A percentile compares a stretch with the other conserved stretches of the same genome.
Conservation (phyloP, 2,888 invertebrate genomes). For the Perizoma affinitatum region DNA sequence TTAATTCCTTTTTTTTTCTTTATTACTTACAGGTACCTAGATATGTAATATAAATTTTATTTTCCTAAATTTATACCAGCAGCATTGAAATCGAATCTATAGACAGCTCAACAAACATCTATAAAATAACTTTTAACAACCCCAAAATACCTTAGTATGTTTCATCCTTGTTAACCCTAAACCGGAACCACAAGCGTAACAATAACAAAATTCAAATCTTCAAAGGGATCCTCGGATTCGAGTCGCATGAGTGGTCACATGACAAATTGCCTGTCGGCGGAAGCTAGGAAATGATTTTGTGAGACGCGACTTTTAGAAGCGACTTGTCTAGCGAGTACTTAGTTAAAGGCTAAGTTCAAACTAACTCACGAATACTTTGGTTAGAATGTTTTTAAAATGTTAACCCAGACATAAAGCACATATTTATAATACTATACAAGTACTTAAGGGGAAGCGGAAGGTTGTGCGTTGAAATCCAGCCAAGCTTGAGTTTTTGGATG, state of each 20-base stretch:
- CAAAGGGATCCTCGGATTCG: constrained; percentile 65
- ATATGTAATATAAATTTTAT: no score
- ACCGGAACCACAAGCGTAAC: constrained; percentile 32
- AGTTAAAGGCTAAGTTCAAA: no score
- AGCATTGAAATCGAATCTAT: background rate
- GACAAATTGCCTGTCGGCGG: constrained; percentile 79
- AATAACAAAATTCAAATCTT: constrained; percentile 58
- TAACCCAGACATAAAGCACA: no score
- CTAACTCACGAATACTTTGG: no score
- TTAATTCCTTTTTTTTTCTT: no score
- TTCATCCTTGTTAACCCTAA: constrained; percentile 34
- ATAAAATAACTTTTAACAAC: constrained; percentile 28
- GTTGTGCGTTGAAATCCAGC: no score
- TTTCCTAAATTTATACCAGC: no score
- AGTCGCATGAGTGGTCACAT: constrained; percentile 68
- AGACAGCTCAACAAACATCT: constrained; percentile 9
- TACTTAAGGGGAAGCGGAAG: no score
- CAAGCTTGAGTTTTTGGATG: no score
- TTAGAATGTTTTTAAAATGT: no score
- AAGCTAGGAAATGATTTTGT: constrained; percentile 5
- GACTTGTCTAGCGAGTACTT: background rate
- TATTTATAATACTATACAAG: no score
- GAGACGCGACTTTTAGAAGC: constrained; percentile 27
- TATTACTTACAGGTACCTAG: no score
- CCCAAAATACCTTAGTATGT: constrained; percentile 28